phyloP scores from a whole-genome alignment of 1,140 invertebrate genomes.

The Macrosteles quadrilineatus region DNA sequence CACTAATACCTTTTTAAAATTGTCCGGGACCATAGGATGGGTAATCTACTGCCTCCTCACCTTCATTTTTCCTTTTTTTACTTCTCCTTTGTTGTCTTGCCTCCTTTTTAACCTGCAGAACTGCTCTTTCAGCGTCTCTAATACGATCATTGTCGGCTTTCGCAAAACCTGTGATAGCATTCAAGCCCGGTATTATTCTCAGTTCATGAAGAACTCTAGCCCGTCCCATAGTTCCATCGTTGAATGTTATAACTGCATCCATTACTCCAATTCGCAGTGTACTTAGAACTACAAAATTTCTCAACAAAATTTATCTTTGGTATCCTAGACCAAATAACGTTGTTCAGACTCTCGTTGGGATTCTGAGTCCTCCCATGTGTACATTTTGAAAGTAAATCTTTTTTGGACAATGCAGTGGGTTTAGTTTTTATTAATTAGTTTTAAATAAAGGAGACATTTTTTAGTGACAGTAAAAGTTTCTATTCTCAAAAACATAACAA shows the following conservation, averaged over 20 bases:
- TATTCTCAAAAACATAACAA: no score
- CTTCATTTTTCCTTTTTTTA: no score
- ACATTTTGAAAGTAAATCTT: no score
- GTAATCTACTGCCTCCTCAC: no score
- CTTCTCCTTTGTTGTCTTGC: no score
- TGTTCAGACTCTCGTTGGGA: not conserved
- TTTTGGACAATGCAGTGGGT: no score
- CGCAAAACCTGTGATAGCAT: not conserved
- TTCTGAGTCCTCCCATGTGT: slow-evolving; percentile 6
- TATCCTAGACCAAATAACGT: slow-evolving; percentile 2
- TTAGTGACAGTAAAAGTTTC: no score
- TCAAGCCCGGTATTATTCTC: not conserved
- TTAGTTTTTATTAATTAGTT: no score
- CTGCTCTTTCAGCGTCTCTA: not conserved
- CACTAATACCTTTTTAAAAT: no score
- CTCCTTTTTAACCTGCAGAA: not conserved
- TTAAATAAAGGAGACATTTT: no score
- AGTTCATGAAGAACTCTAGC: not conserved
- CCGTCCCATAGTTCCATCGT: not conserved
- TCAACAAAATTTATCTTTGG: no score
- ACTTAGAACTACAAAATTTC: not conserved
- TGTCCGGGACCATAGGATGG: no score
- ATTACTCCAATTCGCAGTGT: not conserved
- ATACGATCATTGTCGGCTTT: not conserved
- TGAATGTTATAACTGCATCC: not conserved